Evolutionary conservation across 1,140 invertebrate species (phyloP).

Genomic region (Eurosta solidaginis): DNA sequence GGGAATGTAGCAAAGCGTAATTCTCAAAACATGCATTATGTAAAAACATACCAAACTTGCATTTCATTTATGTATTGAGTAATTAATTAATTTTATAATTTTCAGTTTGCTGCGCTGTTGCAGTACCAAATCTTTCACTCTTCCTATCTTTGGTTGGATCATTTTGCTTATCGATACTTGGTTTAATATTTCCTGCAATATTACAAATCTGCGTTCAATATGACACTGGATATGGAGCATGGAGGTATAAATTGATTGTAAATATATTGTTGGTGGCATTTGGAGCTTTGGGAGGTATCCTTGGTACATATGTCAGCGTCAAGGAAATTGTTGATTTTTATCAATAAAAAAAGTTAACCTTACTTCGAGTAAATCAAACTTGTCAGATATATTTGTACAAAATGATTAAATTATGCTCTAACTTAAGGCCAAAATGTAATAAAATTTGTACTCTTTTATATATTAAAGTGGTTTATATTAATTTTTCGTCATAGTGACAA

Average conservation of each 20-base stretch:
- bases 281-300: slow-evolving; percentile 70
- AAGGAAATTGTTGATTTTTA: slow-evolving; percentile 64
- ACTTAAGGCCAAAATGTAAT: background rate
- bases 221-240: slow-evolving; percentile 54
- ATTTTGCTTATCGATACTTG: slow-evolving; percentile 85
- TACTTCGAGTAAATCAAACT: too few species aligned
- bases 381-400: background rate
- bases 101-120: slow-evolving; percentile 75
- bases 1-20: background rate
- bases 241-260: slow-evolving; percentile 62
- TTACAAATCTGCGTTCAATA: slow-evolving; percentile 64
- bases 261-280: slow-evolving; percentile 68
- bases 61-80: background rate
- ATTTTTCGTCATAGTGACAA: too few species aligned
- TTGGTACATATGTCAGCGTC: slow-evolving; percentile 73
- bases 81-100: background rate
- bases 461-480: too few species aligned
- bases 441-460: too few species aligned
- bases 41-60: background rate
- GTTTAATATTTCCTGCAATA: slow-evolving; percentile 89
- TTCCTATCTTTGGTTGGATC: slow-evolving; percentile 91
- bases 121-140: slow-evolving; percentile 84
- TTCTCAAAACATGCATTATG: background rate
- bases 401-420: background rate
- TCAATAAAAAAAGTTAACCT: slow-evolving; percentile 26